Percentiles rank a stretch among this genome's conserved stretches.
Conservation (phyloP, 2,113 vertebrate species). For the Trematocara zebra region DNA sequence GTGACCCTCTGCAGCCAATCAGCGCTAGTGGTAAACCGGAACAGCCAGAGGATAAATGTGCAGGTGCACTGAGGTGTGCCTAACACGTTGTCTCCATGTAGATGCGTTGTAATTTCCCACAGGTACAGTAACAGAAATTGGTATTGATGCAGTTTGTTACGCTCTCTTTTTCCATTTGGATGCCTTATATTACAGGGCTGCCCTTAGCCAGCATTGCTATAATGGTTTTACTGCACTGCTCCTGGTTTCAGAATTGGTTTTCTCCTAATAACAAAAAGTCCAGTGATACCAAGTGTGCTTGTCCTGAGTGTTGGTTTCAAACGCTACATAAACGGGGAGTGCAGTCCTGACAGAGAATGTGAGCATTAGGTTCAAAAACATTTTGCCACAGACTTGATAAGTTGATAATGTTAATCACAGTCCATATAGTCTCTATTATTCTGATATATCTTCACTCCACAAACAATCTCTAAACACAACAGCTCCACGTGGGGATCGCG, state of each 20-base stretch:
- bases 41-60: neutral
- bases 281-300: neutral
- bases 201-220: neutral
- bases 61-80: neutral
- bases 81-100: neutral
- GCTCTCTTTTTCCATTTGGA: neutral
- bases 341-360: neutral
- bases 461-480: neutral
- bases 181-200: neutral
- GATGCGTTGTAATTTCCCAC: neutral
- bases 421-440: accelerated
- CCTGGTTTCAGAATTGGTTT: neutral
- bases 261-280: neutral
- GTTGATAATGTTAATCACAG: neutral
- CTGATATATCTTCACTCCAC: neutral
- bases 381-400: neutral
- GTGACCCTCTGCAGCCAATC: neutral
- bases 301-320: neutral
- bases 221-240: neutral
- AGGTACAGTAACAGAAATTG: neutral
- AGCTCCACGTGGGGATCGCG: neutral
- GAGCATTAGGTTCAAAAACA: accelerated
- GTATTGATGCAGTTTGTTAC: neutral
- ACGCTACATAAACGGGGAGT: neutral
- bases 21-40: accelerated